Base-by-base conservation (phyloP, 2,888 invertebrate genomes). In the Vanessa cardui region DNA sequence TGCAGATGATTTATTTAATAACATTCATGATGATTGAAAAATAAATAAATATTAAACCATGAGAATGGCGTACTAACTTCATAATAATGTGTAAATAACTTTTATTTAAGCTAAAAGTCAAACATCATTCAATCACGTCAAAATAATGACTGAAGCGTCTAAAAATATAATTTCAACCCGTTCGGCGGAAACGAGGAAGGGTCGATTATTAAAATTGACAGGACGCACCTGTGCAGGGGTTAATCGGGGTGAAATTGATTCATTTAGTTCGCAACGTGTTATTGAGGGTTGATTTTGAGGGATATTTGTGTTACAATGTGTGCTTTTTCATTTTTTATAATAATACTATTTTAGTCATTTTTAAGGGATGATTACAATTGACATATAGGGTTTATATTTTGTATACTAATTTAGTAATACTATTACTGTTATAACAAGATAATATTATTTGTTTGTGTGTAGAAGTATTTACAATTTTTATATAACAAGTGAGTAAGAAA, bases 161-260 rank as follows among this genome's bases (percentile, higher is more conserved):
- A 65, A 61, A 58, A 47, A 60, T 50, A 64, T 64, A 63, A 70
- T 39, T 58, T 26, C 26, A 58, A 62, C 62, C 52, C 62, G 46
- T 58, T 60, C 63, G 44, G 52, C 15, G 66, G 62, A 69, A 62
- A 64, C 56, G 66, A 46, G 67, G 69, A 46, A 62, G 72, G 75
- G 75, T 72, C 49, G 49, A 49, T 79, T 80, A 82, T 80, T 80
- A 80, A 78, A 81, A 82, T 80, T 80, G 81, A 80, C 80, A 78
- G 77, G 77, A 72, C 79, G 70, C 80, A 79, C 80, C 81, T 80
- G 78, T 71, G 73, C 61, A 73, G 74, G 77, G 73, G 78, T 82
- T 78, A 79, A 73, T 74, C 67, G 75, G 76, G 76, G 72, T 66
- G 73, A 68, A 83, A 85, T 85, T 86, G 85, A 85, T 84, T 83